Evolutionary conservation across 1,140 invertebrate species (phyloP), one percentile per base, ranked within the genome.

Genomic region (Pseudobourletiella spinata): DNA sequence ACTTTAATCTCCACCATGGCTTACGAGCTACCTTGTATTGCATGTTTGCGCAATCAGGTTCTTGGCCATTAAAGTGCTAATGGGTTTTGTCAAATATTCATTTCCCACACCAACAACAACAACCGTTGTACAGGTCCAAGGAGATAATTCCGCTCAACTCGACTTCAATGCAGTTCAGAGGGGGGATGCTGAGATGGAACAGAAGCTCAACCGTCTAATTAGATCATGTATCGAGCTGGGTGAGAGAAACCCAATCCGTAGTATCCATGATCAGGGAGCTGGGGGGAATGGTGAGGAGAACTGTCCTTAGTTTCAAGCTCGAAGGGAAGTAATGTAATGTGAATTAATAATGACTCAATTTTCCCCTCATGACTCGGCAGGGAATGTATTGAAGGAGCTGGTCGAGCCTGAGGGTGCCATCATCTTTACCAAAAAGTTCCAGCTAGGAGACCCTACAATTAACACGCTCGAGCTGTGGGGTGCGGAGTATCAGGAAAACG

Each of bases 131-230:
- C 79, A 91, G 77, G 86, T 91, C 2, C 87, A 89, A 71, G 90
- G 86, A 44, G 87, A 91, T 61, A 88, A 93, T 69, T 86, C 87
- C 70, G 80, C 83, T 1, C 86, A 91, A 61, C 74, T 98, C 3
- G 95, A 98, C 76, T 96, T 95, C 72, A 90, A 89, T 70, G 95
- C 95, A 2, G 95, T 99, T 0, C 95, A 99, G 78, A 80, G 95
- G 77, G 92, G 95, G 35, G 95, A 99, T 80, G 87, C 95, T 1
- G 95, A 99, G 80, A 98, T 98, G 95, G 95, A 96, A 69, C 93
- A 98, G 72, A 97, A 97, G 76, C 73, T 98, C 14, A 97, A 98
- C 75, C 78, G 95, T 63, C 83, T 97, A 4, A 89, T 98, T 1
- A 79, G 95, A 65, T 90, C 88, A 2, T 98, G 95, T 73, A 78